A percentile compares a stretch with the other conserved stretches of the same genome.
Conservation (phyloP, 2,113 vertebrate genomes). For the Sturnus vulgaris region DNA sequence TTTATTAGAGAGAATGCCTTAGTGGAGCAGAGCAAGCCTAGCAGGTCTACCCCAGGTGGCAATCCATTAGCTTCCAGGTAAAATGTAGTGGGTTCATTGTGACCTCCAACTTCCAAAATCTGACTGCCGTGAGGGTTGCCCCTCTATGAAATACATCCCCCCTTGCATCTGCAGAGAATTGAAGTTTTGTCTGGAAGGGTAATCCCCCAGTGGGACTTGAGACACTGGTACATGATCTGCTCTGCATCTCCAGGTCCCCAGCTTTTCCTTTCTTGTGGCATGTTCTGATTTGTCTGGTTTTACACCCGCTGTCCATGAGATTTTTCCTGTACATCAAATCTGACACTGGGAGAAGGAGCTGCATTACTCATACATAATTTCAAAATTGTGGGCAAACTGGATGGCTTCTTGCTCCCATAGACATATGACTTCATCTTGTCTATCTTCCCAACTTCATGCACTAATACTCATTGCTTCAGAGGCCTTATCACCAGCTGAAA, state of each 20-base stretch:
- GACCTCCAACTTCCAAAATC: neutral
- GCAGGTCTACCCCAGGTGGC: neutral
- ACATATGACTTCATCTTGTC: neutral
- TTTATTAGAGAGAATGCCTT: neutral
- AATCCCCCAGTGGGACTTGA: neutral
- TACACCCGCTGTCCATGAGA: neutral
- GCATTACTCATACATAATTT: constrained; percentile 13
- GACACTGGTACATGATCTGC: neutral
- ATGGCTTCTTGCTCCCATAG: neutral
- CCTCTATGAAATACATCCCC: fast-evolving
- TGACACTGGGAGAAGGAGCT: neutral
- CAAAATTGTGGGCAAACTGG: constrained; percentile 17
- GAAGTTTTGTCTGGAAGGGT: neutral
- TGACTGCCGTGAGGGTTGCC: neutral
- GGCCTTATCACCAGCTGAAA: neutral
- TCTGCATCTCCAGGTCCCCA: fast-evolving
- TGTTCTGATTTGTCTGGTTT: neutral
- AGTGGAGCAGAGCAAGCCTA: neutral
- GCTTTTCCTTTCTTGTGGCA: neutral
- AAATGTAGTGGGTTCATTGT: neutral
- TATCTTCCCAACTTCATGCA: neutral
- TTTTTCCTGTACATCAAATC: neutral
- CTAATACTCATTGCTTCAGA: neutral
- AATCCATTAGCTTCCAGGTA: neutral
- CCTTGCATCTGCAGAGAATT: neutral